Percentiles rank a stretch among this genome's conserved stretches.
phyloP scores from a whole-genome alignment of 2,797 vertebrate species.

The Gambusia yucatana region DNA sequence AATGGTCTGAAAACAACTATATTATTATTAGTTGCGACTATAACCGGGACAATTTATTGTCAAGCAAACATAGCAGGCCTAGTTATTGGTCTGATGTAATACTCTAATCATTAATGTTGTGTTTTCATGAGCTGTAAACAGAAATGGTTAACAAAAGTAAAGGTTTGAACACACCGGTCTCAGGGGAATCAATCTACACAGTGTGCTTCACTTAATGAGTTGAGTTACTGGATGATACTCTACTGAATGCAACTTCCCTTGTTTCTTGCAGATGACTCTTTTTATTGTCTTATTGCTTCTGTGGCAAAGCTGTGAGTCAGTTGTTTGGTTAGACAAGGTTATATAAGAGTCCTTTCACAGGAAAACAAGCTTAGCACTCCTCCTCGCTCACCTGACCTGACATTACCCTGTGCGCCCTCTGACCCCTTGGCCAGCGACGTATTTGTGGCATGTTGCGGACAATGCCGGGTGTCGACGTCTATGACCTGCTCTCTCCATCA shows the following conservation, averaged over 20 bases:
- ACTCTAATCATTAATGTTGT: neutral
- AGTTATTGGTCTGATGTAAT: neutral
- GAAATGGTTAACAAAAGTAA: neutral
- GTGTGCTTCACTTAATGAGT: neutral
- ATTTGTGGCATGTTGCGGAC: constrained; percentile 40
- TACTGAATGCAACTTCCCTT: neutral
- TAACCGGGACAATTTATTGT: too few relatives aligned
- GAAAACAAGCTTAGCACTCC: constrained; percentile 65
- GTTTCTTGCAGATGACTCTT: constrained; percentile 19
- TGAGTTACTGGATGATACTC: neutral
- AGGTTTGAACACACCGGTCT: neutral
- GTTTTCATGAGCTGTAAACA: neutral
- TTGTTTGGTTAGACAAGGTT: constrained; percentile 52
- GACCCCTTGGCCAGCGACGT: constrained; percentile 21
- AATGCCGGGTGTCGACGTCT: constrained; percentile 1
- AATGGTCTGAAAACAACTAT: too few relatives aligned
- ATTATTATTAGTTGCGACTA: too few relatives aligned
- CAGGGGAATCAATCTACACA: neutral
- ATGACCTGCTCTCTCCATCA: constrained; percentile 9
- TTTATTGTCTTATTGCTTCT: constrained; percentile 4
- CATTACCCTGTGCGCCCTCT: constrained; percentile 60
- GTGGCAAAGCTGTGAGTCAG: constrained; percentile 44
- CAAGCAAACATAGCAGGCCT: too few relatives aligned
- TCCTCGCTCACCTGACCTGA: constrained; percentile 70
- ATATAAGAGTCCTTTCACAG: constrained; percentile 63